A percentile compares a stretch with the other conserved stretches of the same genome.
Conservation (phyloP, 2,797 vertebrate species). For the Leuciscus waleckii region DNA sequence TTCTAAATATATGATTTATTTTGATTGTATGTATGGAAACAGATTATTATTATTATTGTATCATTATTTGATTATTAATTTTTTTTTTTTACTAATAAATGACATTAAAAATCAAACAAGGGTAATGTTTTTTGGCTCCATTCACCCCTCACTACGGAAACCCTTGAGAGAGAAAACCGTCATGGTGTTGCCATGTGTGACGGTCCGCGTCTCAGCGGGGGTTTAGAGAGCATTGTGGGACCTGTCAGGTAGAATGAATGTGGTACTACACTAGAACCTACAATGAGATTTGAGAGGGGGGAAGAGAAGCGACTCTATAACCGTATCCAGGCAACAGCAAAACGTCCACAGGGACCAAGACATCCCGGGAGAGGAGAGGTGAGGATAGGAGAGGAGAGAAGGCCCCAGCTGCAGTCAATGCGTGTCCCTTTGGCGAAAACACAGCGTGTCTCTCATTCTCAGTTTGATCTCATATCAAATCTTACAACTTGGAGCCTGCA, state of each 20-base stretch:
- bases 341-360: conserved; percentile 36
- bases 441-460: conserved; percentile 19
- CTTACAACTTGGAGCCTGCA: conserved; percentile 12
- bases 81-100: no score
- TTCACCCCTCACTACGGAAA: not conserved
- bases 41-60: no score
- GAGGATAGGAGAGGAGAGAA: not conserved
- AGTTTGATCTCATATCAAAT: conserved; percentile 48
- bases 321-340: conserved; percentile 70
- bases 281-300: conserved; percentile 61
- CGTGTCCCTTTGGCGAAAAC: conserved; percentile 32
- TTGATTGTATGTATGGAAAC: not conserved
- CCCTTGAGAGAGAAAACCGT: conserved; percentile 16
- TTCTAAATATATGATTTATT: no score
- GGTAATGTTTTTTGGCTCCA: not conserved
- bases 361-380: conserved; percentile 36
- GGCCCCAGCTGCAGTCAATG: conserved; percentile 53
- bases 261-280: conserved; percentile 49
- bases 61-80: no score
- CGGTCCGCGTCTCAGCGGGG: not conserved
- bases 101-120: not conserved
- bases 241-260: conserved; percentile 41
- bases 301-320: conserved; percentile 59
- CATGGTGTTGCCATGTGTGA: conserved; percentile 6
- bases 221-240: conserved; percentile 26